Evolutionary conservation across 2,797 vertebrate species (phyloP).

Genomic region (Pelochelys cantorii): DNA sequence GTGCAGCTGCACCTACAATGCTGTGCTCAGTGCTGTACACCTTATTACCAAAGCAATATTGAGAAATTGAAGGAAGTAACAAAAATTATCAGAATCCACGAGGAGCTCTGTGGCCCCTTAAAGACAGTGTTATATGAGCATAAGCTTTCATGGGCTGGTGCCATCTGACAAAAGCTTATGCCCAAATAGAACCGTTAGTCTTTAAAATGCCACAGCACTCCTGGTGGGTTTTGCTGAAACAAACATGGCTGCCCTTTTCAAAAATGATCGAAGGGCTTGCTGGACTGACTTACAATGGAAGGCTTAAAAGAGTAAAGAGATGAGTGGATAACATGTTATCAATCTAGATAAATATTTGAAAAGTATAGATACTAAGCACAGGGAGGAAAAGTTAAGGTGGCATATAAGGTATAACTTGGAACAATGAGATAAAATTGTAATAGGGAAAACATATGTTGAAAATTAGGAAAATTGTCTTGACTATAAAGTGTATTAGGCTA

Average conservation of each 20-base stretch:
- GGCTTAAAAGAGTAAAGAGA: neutral
- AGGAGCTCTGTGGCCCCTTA: too few relatives aligned
- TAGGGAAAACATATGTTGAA: neutral
- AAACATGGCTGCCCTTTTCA: neutral
- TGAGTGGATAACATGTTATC: neutral
- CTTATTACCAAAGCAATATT: fast-evolving
- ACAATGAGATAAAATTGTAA: neutral
- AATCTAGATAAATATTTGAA: neutral
- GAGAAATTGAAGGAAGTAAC: neutral
- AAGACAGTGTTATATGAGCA: too few relatives aligned
- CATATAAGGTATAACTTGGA: neutral
- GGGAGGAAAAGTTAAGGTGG: neutral
- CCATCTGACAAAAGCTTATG: too few relatives aligned
- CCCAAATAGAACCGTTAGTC: too few relatives aligned
- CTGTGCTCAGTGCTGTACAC: fast-evolving
- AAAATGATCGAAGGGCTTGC: neutral
- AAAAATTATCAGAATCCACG: neutral
- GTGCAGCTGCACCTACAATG: neutral
- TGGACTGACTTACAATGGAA: slow-evolving; percentile 4
- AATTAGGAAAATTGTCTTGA: neutral
- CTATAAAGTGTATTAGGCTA: neutral
- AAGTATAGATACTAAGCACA: neutral
- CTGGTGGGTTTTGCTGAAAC: too few relatives aligned
- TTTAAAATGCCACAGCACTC: too few relatives aligned
- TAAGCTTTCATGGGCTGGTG: too few relatives aligned